Conservation (phyloP, 1,140 invertebrate species). For the Lerema accius region DNA sequence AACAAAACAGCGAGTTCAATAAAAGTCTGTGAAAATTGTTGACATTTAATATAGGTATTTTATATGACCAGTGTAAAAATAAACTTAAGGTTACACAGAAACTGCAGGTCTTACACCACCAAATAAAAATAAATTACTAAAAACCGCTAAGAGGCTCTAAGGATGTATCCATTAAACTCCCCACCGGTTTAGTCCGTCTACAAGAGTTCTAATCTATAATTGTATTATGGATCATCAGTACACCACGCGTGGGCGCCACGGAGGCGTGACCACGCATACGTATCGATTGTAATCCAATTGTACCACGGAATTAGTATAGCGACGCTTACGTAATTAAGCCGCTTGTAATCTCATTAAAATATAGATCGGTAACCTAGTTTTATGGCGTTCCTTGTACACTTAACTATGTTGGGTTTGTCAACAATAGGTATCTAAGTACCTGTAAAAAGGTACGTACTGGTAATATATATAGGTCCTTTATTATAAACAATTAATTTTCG, state of each 20-base stretch:
- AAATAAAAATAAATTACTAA: too few relatives aligned
- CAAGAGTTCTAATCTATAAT: conserved; percentile 62
- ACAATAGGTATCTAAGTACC: too few relatives aligned
- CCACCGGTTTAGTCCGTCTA: not conserved
- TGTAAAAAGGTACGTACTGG: too few relatives aligned
- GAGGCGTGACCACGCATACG: conserved; percentile 71
- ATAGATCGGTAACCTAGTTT: conserved; percentile 34
- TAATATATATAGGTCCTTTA: too few relatives aligned
- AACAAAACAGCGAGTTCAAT: too few relatives aligned
- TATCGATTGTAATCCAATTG: conserved; percentile 72
- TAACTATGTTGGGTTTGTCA: not conserved
- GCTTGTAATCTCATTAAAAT: conserved; percentile 31
- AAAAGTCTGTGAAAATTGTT: too few relatives aligned
- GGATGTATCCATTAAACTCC: conserved; percentile 16
- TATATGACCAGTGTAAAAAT: too few relatives aligned
- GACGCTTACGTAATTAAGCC: conserved; percentile 61
- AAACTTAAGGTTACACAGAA: too few relatives aligned
- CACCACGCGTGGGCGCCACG: conserved; percentile 73
- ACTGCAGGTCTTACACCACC: too few relatives aligned
- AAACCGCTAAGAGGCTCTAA: conserved; percentile 40
- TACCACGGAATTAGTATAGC: conserved; percentile 62
- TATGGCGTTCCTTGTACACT: conserved; percentile 21
- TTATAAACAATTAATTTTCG: too few relatives aligned
- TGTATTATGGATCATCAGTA: conserved; percentile 78
- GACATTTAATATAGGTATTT: too few relatives aligned